These are phyloP conservation scores for Crocidura indochinensis DNA, from an alignment of 2,797 vertebrate species.

Conservation along the genomic window DNA sequence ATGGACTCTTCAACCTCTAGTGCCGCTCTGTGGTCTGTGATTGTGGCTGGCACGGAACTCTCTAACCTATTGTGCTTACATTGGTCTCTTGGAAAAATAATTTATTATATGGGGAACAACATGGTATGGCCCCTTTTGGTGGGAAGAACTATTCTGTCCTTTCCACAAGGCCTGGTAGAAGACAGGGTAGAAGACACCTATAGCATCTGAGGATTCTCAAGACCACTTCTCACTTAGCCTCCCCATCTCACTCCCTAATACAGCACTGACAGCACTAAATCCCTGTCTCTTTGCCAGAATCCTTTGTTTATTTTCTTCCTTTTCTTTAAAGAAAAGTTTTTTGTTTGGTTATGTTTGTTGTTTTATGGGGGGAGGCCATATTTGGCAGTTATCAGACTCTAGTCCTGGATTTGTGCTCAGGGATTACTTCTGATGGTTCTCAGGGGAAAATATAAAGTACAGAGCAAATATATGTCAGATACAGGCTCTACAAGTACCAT, in stretches of 20 bases:
- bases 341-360: no score
- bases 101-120: neutral
- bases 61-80: neutral
- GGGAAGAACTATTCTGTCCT: neutral
- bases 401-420: no score
- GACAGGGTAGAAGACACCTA: neutral
- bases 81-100: conserved; percentile 5
- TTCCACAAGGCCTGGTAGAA: neutral
- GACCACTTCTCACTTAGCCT: neutral
- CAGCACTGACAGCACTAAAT: neutral
- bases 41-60: conserved; percentile 12
- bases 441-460: no score
- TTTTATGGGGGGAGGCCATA: no score
- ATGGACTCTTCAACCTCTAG: conserved; percentile 85
- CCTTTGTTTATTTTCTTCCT: no score
- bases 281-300: neutral
- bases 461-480: no score
- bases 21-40: conserved; percentile 56
- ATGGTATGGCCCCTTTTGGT: neutral
- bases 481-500: no score
- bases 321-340: no score
- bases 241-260: neutral
- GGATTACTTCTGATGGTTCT: no score
- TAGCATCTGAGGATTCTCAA: neutral
- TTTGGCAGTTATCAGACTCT: no score